Base-by-base conservation (phyloP, 2,888 invertebrate genomes). In the Alviniconcha strummeri region DNA sequence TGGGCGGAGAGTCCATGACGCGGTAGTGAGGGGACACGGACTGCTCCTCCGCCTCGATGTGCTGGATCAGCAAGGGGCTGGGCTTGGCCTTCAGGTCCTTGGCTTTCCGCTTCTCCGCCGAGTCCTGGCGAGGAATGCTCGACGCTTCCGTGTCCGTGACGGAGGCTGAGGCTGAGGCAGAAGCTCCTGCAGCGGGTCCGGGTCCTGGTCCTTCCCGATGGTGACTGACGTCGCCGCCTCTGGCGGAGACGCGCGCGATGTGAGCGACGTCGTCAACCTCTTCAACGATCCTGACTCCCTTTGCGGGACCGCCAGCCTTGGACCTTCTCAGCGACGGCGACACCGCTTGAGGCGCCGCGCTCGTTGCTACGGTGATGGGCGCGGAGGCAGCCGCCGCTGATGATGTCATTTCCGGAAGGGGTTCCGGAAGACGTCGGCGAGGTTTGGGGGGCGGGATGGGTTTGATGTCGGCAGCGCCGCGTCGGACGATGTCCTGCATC, bases 1-100 rank as follows among this genome's bases (percentile, higher is more conserved):
- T 92, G 52, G 91, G 90, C 4, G 93, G 93, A 13, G 93, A 93
- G 84, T 91, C 91, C 82, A 93, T 86, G 4, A 93, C 92, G 80
- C 89, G 89, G 84, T 92, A 92, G 82, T 91, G 92, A 15, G 92
- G 91, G 0, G 92, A 91, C 64, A 90, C 86, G 2, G 89, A 90
- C 60, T 89, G 88, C 71, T 91, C 91, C 80, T 91, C 91, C 3
- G 88, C 84, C 81, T 90, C 91, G 56, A 91, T 89, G 83, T 92
- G 90, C 76, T 89, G 88, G 56, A 91, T 89, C 5, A 90, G 85
- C 3, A 90, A 81, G 0, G 91, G 91, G 84, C 90, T 90, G 8
- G 91, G 90, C 83, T 91, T 91, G 0, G 90, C 90, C 85, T 91
- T 91, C 85, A 91, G 81, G 69, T 91, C 90, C 82, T 91, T 91